Percentiles rank a stretch among this genome's conserved stretches.
Evolutionary conservation across 2,888 invertebrate genomes (phyloP).

Genomic region (Agriopis leucophaearia): DNA sequence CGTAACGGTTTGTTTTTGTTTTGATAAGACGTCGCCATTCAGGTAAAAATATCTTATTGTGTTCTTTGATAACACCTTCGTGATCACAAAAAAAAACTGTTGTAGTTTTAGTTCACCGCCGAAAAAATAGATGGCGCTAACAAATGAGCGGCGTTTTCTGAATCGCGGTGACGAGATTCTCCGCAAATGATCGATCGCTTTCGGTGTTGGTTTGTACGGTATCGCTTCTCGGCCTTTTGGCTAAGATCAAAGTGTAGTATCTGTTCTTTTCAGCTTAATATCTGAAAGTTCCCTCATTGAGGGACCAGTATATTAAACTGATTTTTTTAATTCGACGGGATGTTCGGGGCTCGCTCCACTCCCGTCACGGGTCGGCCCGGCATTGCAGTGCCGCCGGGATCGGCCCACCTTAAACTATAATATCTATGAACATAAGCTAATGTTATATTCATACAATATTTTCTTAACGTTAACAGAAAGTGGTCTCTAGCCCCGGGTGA

Average conservation of each 20-base stretch:
- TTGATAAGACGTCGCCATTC: slow-evolving; percentile 6
- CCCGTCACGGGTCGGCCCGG: slow-evolving; percentile 37
- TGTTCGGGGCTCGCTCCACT: slow-evolving; percentile 36
- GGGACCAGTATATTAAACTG: slow-evolving; percentile 40
- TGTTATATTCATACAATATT: too few relatives aligned
- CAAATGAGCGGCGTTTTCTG: slow-evolving; percentile 11
- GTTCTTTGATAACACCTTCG: neutral
- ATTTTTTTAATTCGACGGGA: slow-evolving; percentile 37
- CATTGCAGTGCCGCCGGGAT: slow-evolving; percentile 38
- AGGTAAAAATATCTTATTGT: too few relatives aligned
- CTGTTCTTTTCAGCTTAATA: slow-evolving; percentile 40
- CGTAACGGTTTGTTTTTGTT: slow-evolving; percentile 16
- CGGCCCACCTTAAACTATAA: slow-evolving; percentile 15
- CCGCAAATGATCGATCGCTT: neutral
- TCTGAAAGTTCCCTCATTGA: slow-evolving; percentile 38
- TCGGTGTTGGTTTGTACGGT: neutral
- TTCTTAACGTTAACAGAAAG: too few relatives aligned
- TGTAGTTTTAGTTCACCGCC: slow-evolving; percentile 2
- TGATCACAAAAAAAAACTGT: neutral
- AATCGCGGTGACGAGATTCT: slow-evolving; percentile 26
- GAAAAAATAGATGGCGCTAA: slow-evolving; percentile 29
- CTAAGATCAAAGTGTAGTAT: slow-evolving; percentile 40
- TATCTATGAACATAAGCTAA: too few relatives aligned
- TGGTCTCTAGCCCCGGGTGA: too few relatives aligned
- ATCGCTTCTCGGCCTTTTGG: slow-evolving; percentile 42